phyloP scores from a whole-genome alignment of 2,797 vertebrate genomes.

The Paratrypauchen microcephalus region DNA sequence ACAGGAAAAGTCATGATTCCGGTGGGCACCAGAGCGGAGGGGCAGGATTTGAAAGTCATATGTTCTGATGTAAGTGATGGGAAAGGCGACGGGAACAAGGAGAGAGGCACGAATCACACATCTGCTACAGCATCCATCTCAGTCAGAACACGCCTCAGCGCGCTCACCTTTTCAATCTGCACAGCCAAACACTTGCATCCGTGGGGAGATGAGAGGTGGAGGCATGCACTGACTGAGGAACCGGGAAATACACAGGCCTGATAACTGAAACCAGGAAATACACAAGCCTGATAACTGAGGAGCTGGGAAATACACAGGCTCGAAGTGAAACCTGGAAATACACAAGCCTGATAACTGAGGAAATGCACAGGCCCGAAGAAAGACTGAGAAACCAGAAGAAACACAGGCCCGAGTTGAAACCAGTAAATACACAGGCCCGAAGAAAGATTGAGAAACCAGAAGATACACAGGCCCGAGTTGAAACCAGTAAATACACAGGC shows the following conservation, averaged over 20 bases:
- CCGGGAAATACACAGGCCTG: background rate
- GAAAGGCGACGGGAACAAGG: slow-evolving; percentile 32
- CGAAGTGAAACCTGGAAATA: background rate
- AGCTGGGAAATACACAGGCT: background rate
- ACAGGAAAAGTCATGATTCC: slow-evolving; percentile 29
- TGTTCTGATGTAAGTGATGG: slow-evolving; percentile 54
- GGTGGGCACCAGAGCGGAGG: slow-evolving; percentile 28
- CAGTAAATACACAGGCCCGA: no score
- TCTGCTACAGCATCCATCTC: slow-evolving; percentile 41
- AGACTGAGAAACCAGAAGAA: no score
- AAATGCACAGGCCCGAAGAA: no score
- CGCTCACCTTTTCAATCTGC: slow-evolving; percentile 64
- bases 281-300: background rate
- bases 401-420: no score
- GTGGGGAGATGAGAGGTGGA: slow-evolving; percentile 33
- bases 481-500: no score
- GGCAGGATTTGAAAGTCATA: slow-evolving; percentile 43
- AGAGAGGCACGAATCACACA: slow-evolving; percentile 48
- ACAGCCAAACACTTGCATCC: slow-evolving; percentile 46
- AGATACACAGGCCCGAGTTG: no score
- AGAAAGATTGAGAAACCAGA: no score
- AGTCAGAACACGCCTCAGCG: slow-evolving; percentile 45
- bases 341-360: no score
- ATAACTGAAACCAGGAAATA: background rate
- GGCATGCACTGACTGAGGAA: background rate